Evolutionary conservation across 2,113 vertebrate genomes (phyloP).

Genomic region (Scophthalmus maximus): DNA sequence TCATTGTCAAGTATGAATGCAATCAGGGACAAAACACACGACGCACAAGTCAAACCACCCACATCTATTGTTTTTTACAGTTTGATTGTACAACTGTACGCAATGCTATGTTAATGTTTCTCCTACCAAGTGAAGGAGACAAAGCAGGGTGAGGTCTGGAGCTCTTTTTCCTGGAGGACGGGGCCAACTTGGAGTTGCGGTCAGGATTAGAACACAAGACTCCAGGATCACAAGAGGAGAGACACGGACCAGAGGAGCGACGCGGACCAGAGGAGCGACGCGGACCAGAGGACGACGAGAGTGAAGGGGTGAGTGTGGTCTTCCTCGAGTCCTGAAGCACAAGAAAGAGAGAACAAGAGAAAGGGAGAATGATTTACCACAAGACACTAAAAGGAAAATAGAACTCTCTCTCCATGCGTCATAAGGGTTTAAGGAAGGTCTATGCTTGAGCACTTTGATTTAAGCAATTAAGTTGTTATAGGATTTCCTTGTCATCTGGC

Average conservation of each 20-base stretch:
- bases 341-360: conserved; percentile 20
- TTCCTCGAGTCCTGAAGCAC: conserved; percentile 73
- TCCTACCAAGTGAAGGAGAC: conserved; percentile 85
- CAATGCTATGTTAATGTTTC: not conserved
- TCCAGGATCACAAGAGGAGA: conserved; percentile 64
- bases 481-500: not conserved
- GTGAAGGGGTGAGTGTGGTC: conserved; percentile 44
- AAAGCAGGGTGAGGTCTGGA: conserved; percentile 80
- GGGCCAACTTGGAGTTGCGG: conserved; percentile 36
- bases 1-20: not conserved
- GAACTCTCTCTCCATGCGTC: too few species aligned
- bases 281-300: conserved; percentile 56
- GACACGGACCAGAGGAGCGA: too few species aligned
- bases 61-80: too few species aligned
- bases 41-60: not conserved
- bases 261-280: too few species aligned
- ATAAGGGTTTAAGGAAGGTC: not conserved
- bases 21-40: not conserved
- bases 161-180: conserved; percentile 4
- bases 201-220: conserved; percentile 40
- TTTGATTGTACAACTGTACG: too few species aligned
- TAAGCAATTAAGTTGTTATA: too few species aligned
- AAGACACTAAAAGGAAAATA: not conserved
- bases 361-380: not conserved
- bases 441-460: not conserved